Evolutionary conservation across 2,888 invertebrate species (phyloP), one percentile per base, ranked within the genome.

Genomic region (Lithophane ornitopus): DNA sequence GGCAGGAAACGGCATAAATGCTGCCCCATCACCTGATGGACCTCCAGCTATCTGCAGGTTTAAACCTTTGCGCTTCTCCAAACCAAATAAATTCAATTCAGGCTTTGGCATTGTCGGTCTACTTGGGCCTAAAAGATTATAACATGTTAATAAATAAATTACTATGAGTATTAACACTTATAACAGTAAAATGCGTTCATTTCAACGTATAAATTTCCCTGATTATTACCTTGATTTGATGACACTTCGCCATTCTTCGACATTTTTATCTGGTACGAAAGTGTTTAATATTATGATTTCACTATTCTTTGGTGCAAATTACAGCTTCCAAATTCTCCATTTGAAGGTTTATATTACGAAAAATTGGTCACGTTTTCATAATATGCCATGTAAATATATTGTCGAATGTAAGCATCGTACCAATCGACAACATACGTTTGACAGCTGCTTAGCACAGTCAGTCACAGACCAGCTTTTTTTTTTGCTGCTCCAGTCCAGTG

Each of bases 181-280:
- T 2, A 49, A 58, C 44, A 46, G 7, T 44, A 58, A 74, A 74
- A 80, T 61, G 14, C 22, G 41, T n/a, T 39, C 56, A 70, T 61
- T 63, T 66, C 61, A 75, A 70, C 70, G 58, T 58, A 44, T 78
- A 44, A n/a, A 74, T 73, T 79, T 77, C 65, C 66, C 71, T 70
- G 76, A n/a, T 16, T 71, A 88, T 89, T 97, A 95, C 97, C 97
- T 95, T 97, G 97, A 94, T 97, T 97, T 93, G 97, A 97, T 91
- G 97, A 97, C 96, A 97, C 97, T 95, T 97, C 97, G 95, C 97
- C 97, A 96, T 97, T 97, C 95, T 97, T 98, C 97, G 98, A 98
- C 98, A 98, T 98, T 97, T 95, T 95, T 91, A 85, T 80, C 70
- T 94, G 96, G 93, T 58, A 84, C 76, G 81, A 84, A 88, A 88